phyloP scores from a whole-genome alignment of 2,113 vertebrate species.

The Corydoras sp. region DNA sequence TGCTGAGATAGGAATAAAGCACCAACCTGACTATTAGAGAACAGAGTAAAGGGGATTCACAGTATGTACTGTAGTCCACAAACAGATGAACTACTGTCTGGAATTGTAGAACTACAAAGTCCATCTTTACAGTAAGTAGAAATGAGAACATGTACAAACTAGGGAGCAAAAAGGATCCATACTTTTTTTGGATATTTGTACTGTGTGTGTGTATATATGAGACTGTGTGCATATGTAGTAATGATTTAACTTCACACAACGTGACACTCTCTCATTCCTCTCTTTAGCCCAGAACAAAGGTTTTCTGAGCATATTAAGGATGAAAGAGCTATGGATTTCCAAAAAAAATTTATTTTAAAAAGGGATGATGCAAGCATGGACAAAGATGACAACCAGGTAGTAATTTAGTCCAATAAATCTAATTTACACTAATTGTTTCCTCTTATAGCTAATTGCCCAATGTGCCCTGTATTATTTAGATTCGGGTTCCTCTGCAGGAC shows the following conservation, averaged over 20 bases:
- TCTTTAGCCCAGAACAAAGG: conserved; percentile 86
- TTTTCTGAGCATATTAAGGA: conserved; percentile 99
- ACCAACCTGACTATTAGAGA: no score
- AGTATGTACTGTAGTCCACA: no score
- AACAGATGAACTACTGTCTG: no score
- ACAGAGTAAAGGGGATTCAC: no score
- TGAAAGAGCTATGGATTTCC: conserved; percentile 91
- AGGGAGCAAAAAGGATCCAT: no score
- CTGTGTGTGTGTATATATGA: no score
- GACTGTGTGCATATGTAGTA: no score
- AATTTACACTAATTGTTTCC: background rate
- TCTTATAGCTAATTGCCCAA: background rate
- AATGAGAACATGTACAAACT: no score
- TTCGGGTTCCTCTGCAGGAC: conserved; percentile 96
- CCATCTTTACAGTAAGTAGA: no score
- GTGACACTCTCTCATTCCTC: conserved; percentile 6
- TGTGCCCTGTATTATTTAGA: conserved; percentile 63
- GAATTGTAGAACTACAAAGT: no score
- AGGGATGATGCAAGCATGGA: conserved; percentile 96
- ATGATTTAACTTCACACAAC: background rate
- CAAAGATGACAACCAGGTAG: conserved; percentile 96
- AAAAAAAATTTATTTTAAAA: conserved; percentile 95
- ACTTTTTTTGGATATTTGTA: no score
- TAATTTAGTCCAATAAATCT: background rate
- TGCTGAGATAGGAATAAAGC: no score